Percentiles rank a stretch among this genome's conserved stretches.
phyloP scores from a whole-genome alignment of 2,888 invertebrate species.

The Leptopilina syphax region DNA sequence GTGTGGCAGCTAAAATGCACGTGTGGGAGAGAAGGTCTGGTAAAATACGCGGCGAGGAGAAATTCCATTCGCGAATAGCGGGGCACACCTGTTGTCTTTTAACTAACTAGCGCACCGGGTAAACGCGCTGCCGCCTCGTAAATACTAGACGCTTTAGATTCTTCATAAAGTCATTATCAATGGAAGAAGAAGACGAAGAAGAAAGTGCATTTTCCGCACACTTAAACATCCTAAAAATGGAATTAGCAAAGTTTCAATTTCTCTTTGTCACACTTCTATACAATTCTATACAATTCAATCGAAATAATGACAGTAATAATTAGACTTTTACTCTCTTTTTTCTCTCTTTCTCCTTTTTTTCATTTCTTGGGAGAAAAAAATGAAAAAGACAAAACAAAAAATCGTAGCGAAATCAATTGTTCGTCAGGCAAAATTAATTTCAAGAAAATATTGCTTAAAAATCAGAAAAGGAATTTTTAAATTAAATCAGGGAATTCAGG shows the following conservation, averaged over 20 bases:
- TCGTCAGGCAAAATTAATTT: too few relatives aligned
- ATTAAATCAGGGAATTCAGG: too few relatives aligned
- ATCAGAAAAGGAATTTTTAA: too few relatives aligned
- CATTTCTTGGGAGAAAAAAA: too few relatives aligned
- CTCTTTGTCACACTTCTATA: neutral
- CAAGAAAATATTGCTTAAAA: too few relatives aligned
- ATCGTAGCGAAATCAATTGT: too few relatives aligned
- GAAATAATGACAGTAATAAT: neutral
- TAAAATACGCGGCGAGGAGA: constrained; percentile 45
- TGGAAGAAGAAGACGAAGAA: constrained; percentile 20
- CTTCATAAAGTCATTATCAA: constrained; percentile 39
- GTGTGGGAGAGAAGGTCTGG: constrained; percentile 35
- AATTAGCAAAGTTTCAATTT: constrained; percentile 6
- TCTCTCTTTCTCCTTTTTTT: neutral
- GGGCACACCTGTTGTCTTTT: constrained; percentile 49
- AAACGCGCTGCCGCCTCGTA: constrained; percentile 43
- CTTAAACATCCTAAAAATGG: constrained; percentile 6
- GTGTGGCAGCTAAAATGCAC: too few relatives aligned
- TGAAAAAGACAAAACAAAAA: too few relatives aligned
- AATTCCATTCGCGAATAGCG: constrained; percentile 45
- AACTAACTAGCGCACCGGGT: constrained; percentile 54
- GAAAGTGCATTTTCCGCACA: constrained; percentile 32
- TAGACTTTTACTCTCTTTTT: neutral
- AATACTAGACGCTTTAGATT: constrained; percentile 29
- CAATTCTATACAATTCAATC: neutral